Evolutionary conservation across 2,888 invertebrate species (phyloP).

Genomic region (Quadriops clusia): DNA sequence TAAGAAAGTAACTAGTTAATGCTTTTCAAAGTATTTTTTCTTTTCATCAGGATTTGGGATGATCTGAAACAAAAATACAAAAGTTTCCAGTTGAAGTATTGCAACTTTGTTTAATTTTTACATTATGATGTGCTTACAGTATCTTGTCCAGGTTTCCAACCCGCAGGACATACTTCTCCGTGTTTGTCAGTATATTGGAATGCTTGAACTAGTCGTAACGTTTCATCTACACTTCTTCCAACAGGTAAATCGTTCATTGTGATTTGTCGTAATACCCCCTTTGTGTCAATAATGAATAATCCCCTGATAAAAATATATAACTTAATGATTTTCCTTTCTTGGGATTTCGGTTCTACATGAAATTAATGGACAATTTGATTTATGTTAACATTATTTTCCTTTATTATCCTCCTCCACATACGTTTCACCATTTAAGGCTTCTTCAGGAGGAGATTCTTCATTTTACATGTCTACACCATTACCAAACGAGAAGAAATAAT

Average conservation of each 20-base stretch:
- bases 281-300: conserved; percentile 85
- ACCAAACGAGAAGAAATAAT: no score
- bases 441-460: no score
- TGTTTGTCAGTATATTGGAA: conserved; percentile 88
- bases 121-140: conserved; percentile 49
- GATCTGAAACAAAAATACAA: conserved; percentile 47
- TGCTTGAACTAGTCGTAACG: conserved; percentile 83
- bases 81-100: conserved; percentile 1
- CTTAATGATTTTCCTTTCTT: no score
- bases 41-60: conserved; percentile 72
- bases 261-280: conserved; percentile 78
- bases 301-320: conserved; percentile 46
- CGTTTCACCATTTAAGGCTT: no score
- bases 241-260: conserved; percentile 96
- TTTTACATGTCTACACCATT: no score
- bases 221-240: conserved; percentile 88
- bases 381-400: no score
- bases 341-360: no score
- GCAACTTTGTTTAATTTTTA: conserved; percentile 1
- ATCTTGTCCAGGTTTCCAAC: conserved; percentile 89
- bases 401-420: no score
- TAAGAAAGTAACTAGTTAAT: conserved; percentile 24
- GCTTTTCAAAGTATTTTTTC: conserved; percentile 67
- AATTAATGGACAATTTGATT: no score
- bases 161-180: conserved; percentile 92